Evolutionary conservation across 1,140 invertebrate genomes (phyloP).

Genomic region (Aphelenchoides fujianensis): DNA sequence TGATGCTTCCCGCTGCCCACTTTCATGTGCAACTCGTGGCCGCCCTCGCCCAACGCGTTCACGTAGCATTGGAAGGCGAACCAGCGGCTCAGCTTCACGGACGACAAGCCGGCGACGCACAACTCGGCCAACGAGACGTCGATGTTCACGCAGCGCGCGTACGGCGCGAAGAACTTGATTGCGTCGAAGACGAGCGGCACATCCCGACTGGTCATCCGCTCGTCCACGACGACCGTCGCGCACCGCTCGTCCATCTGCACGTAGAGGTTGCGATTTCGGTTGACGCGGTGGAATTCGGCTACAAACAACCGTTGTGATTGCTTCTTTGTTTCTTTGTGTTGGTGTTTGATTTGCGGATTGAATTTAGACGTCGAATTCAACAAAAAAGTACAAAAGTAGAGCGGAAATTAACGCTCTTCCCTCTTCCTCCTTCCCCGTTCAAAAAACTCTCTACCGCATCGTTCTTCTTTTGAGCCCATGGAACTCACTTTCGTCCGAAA

Average conservation of each 20-base stretch:
- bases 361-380: background rate
- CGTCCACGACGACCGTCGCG: constrained; percentile 15
- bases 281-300: constrained; percentile 10
- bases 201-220: constrained; percentile 24
- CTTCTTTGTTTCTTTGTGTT: background rate
- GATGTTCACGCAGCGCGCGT: constrained; percentile 17
- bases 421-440: background rate
- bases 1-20: background rate
- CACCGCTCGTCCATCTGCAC: constrained; percentile 18
- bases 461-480: no score
- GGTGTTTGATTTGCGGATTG: background rate
- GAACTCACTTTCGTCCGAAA: background rate
- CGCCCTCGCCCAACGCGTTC: constrained; percentile 19
- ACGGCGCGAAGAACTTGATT: constrained; percentile 25
- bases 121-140: constrained; percentile 10
- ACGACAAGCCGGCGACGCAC: constrained; percentile 11
- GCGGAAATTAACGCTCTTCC: background rate
- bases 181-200: constrained; percentile 1
- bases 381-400: no score
- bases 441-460: no score
- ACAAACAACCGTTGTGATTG: background rate
- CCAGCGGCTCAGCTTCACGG: constrained; percentile 28
- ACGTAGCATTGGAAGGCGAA: constrained; percentile 27
- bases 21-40: constrained; percentile 26
- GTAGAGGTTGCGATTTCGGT: constrained; percentile 14